Base-by-base conservation (phyloP, 2,113 vertebrate genomes). In the Periophthalmus modestus region DNA sequence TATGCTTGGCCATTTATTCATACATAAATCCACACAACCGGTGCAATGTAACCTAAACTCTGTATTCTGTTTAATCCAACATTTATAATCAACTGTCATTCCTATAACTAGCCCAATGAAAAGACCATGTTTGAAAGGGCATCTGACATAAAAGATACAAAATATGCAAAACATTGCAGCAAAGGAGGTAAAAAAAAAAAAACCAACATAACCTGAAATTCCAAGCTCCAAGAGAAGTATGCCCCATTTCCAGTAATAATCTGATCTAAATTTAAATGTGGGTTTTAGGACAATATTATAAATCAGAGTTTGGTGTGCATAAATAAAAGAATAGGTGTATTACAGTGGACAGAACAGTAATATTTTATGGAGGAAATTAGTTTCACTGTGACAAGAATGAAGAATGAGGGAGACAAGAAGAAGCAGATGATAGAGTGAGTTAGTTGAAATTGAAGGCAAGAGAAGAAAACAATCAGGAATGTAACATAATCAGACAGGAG, bases 11-110 rank as follows among this genome's bases (percentile, higher is more conserved):
- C 14, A 19, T 63, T 76, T 67, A 80, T 77, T 73, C 72, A 81
- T 79, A 82, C 83, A 83, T 68, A 74, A 83, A 86, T 75, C 68
- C 57, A 74, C 34, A 39, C 34, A 65, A 39, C 62, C 62, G n/a
- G 15, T 33, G 33, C 28, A 65, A 39, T 43, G 7, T 4, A 65
- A n/a, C 16, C 12, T 12, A 11, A 34, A 1, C 19, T 63, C 2
- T 19, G 28, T 63, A 65, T 39, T 19, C 34, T 34, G 34, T 62
- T 59, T 62, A 61, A 18, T 62, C 5, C 16, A 33, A 2, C 12
- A 34, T 24, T 61, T 16, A 33, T 14, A 61, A 62, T 9, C 2
- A 10, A 24, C 15, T 62, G 23, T 33, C 59, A 34, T 16, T 62
- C 14, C 24, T 11, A 58, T 9, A 13, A 28, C 14, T 3, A 24